Percentiles rank a stretch among this genome's conserved stretches.
Evolutionary conservation across 1,140 invertebrate species (phyloP).

Genomic region (Manduca sexta): DNA sequence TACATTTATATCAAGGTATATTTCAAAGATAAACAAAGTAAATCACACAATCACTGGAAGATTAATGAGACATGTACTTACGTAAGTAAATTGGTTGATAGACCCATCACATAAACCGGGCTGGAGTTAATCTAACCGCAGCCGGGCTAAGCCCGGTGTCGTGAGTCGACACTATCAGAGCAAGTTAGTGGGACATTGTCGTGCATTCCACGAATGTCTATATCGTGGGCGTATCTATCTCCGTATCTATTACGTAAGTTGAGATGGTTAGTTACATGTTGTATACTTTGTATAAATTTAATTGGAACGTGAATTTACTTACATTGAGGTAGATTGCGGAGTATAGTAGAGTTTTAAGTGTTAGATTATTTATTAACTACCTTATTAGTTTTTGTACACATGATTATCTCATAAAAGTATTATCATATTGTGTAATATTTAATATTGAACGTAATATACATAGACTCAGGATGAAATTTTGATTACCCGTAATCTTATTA

Average conservation of each 20-base stretch:
- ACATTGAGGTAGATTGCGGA: too few species aligned
- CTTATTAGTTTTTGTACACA: too few species aligned
- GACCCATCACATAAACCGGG: constrained; percentile 4
- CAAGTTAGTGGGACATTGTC: background rate
- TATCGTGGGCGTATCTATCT: background rate
- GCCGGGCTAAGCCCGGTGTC: background rate
- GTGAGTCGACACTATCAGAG: constrained; percentile 3
- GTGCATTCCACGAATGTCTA: constrained; percentile 5
- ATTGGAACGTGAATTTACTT: too few species aligned
- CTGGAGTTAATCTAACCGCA: constrained; percentile 1
- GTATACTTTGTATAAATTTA: background rate
- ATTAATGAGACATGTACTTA: background rate
- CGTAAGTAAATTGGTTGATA: constrained; percentile 3
- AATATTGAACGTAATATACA: too few species aligned
- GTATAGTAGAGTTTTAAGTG: too few species aligned
- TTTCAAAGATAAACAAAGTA: too few species aligned
- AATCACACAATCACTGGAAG: background rate
- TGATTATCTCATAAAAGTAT: too few species aligned
- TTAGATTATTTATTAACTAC: too few species aligned
- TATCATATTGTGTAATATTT: too few species aligned
- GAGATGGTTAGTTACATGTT: background rate
- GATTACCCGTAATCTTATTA: too few species aligned
- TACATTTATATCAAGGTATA: too few species aligned
- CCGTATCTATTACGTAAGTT: constrained; percentile 3
- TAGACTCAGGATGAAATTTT: too few species aligned